Base-by-base conservation (phyloP, 2,888 invertebrate genomes). In the Drosophila bunnanda region DNA sequence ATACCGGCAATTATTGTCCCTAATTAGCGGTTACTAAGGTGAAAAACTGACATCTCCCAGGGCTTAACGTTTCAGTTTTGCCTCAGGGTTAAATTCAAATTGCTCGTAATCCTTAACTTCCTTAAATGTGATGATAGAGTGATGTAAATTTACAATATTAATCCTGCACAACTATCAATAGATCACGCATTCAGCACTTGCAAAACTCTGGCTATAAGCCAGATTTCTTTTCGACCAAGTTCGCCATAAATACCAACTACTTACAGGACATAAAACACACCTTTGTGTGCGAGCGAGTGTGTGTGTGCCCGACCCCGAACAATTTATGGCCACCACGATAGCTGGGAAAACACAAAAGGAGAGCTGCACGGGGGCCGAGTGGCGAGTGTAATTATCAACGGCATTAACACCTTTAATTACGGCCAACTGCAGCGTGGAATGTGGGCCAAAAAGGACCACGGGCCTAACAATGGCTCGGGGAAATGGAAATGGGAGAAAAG, bases 351-450 rank as follows among this genome's bases (percentile, higher is more conserved):
- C 41, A 34, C 52, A 52, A 17, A 44, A 28, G 64, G 53, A 56
- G 44, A 9, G 25, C 53, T 43, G 12, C 8, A 39, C 10, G 44
- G 34, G 25, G 44, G 28, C 20, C 44, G 68, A 68, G 65, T 60
- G 50, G 53, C 39, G 77, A 74, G 69, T 82, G 87, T 84, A 88
- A 86, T 86, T 86, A 86, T 88, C 87, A 74, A 53, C 75, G 79
- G 87, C 84, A 86, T 86, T 88, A 88, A 86, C 86, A 86, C 86
- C 82, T 88, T 88, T 82, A 88, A 86, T 86, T 88, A 86, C 71
- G 62, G 57, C 72, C 59, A 55, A 53, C 72, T 72, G 66, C 68
- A 68, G 64, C 44, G 36, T 64, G 70, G 55, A 78, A 86, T 79
- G 84, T 83, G 87, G 78, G 83, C 71, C 84, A 81, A 75, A 69